Conservation (phyloP, 1,140 invertebrate genomes). For the Drosophila kurseongensis region DNA sequence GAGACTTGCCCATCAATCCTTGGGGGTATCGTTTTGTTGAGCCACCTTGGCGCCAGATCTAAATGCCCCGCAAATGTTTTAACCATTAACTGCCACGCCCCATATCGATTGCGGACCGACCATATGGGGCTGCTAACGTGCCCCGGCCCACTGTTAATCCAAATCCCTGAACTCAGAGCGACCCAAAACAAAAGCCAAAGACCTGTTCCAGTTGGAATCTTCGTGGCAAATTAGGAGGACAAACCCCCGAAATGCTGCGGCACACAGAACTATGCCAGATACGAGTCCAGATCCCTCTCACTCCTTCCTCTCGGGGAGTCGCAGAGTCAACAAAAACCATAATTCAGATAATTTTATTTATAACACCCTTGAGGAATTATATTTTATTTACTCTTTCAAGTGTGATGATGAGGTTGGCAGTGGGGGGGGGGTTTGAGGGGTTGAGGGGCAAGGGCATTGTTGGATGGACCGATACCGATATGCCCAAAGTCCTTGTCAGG, state of each 20-base stretch:
- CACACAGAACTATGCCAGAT: conserved; percentile 64
- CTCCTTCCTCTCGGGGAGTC: conserved; percentile 28
- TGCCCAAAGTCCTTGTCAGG: conserved; percentile 30
- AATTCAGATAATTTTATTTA: conserved; percentile 84
- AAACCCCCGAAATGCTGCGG: conserved; percentile 47
- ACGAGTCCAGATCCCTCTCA: not conserved
- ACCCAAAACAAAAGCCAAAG: conserved; percentile 17
- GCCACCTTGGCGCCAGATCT: conserved; percentile 2
- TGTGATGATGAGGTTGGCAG: conserved; percentile 76
- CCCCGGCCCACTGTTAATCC: not conserved
- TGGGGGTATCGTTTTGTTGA: conserved; percentile 11
- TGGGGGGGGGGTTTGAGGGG: conserved; percentile 5
- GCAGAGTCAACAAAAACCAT: conserved; percentile 80
- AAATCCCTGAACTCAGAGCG: conserved; percentile 8
- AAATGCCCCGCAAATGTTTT: conserved; percentile 27
- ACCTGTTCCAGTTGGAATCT: conserved; percentile 42
- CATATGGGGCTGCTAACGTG: not conserved
- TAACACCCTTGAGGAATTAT: conserved; percentile 84
- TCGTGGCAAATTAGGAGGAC: conserved; percentile 68
- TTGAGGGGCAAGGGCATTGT: conserved; percentile 15
- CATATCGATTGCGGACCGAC: conserved; percentile 26
- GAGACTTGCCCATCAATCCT: conserved; percentile 11
- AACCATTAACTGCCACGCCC: conserved; percentile 27
- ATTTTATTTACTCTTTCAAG: conserved; percentile 84
- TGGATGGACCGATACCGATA: conserved; percentile 28